Evolutionary conservation across 1,140 invertebrate genomes (phyloP).

Genomic region (Lepidurus arcticus): DNA sequence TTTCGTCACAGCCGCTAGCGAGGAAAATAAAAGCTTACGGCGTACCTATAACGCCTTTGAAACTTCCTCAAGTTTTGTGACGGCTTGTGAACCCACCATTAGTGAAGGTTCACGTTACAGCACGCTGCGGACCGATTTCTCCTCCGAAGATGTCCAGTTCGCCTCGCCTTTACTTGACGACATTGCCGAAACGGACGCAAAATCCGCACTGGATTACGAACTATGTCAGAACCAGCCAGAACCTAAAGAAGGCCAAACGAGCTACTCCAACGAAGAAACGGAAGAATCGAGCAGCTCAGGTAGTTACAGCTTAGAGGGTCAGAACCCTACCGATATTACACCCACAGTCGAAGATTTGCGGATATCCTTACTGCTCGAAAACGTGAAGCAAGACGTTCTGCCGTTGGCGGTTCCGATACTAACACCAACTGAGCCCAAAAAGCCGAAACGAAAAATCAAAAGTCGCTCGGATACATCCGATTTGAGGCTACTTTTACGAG

Average conservation of each 20-base stretch:
- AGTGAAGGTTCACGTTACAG: conserved; percentile 30
- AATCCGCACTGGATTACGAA: not conserved
- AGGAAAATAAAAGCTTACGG: conserved; percentile 1
- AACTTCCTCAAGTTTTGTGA: not conserved
- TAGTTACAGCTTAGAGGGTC: conserved; percentile 47
- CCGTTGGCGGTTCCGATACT: not conserved
- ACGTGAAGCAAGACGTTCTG: not conserved
- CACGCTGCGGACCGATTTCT: conserved; percentile 28
- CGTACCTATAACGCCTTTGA: conserved; percentile 22
- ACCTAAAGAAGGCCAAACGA: conserved; percentile 22
- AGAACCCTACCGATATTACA: conserved; percentile 31
- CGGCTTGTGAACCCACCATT: conserved; percentile 20
- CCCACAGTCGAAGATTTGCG: conserved; percentile 16
- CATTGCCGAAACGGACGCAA: not conserved
- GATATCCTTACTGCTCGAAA: not conserved
- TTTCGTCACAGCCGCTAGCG: conserved; percentile 29
- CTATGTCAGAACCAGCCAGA: not conserved
- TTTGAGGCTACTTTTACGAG: not conserved
- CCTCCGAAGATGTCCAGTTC: conserved; percentile 26
- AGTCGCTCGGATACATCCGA: not conserved
- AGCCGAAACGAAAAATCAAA: not conserved
- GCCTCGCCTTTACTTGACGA: conserved; percentile 27
- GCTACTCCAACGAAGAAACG: conserved; percentile 28
- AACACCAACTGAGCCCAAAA: not conserved
- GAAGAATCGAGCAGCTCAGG: conserved; percentile 52